Percentiles rank a stretch among this genome's conserved stretches.
These are phyloP conservation scores for Hoplostethus mediterraneus DNA, from an alignment of 2,797 vertebrate genomes.

Conservation along the genomic window DNA sequence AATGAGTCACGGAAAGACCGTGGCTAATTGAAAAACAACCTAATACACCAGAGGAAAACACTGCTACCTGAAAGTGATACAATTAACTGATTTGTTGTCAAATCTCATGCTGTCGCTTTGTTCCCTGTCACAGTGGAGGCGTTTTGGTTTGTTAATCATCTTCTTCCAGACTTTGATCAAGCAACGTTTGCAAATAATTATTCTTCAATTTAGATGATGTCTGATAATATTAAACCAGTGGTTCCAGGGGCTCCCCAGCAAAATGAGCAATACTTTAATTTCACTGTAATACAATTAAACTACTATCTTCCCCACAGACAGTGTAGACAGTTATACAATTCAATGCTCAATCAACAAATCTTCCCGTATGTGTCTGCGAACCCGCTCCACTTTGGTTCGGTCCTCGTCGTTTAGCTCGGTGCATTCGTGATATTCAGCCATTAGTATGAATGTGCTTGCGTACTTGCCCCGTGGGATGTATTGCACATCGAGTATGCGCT, in stretches of 20 bases:
- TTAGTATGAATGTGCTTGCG: conserved; percentile 11
- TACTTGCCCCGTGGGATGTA: background rate
- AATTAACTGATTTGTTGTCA: conserved; percentile 46
- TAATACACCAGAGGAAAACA: background rate
- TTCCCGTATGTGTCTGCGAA: background rate
- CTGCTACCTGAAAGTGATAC: conserved; percentile 33
- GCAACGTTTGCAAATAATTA: background rate
- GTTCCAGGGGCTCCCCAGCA: too few species aligned
- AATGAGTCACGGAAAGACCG: conserved; percentile 26
- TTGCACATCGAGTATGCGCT: too few species aligned
- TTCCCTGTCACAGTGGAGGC: conserved; percentile 29
- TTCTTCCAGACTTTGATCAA: conserved; percentile 34
- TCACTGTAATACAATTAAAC: too few species aligned
- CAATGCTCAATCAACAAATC: too few species aligned
- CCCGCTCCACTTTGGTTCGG: background rate
- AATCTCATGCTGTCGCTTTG: conserved; percentile 31
- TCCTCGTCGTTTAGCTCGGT: too few species aligned
- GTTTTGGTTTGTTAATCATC: conserved; percentile 52
- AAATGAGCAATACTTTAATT: too few species aligned
- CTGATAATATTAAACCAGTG: too few species aligned
- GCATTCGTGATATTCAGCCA: background rate
- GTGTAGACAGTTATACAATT: too few species aligned
- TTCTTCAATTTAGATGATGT: too few species aligned
- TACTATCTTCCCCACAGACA: too few species aligned
- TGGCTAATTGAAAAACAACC: conserved; percentile 29